phyloP scores from a whole-genome alignment of 2,797 vertebrate species.

The Valencia hispanica region DNA sequence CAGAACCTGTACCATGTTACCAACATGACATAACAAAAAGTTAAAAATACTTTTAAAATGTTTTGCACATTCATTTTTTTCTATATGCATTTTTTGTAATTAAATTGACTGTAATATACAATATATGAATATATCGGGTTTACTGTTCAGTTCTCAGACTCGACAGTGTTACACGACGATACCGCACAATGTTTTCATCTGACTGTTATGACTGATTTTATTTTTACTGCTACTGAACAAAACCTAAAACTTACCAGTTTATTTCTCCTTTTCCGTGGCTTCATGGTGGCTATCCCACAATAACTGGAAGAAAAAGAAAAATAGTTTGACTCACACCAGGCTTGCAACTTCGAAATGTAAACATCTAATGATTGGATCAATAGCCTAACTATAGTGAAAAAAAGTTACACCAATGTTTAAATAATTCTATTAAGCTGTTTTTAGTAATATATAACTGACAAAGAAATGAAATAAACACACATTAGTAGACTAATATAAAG shows the following conservation, averaged over 20 bases:
- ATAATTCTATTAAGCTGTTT: background rate
- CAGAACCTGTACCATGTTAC: background rate
- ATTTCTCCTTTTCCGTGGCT: constrained; percentile 71
- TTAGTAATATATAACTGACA: background rate
- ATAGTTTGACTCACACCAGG: background rate
- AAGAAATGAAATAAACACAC: no score
- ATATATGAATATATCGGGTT: background rate
- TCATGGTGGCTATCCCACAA: constrained; percentile 76
- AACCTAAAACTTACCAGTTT: constrained; percentile 65
- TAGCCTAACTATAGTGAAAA: background rate
- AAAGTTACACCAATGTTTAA: background rate
- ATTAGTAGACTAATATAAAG: no score
- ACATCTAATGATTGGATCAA: background rate
- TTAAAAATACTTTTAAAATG: background rate
- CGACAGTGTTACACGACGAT: background rate
- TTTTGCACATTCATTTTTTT: background rate
- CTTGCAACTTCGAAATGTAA: background rate
- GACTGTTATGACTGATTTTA: no score
- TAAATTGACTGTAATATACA: background rate
- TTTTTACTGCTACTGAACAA: background rate
- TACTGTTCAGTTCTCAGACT: no score
- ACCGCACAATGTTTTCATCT: background rate
- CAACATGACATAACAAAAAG: background rate
- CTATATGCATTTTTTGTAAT: background rate
- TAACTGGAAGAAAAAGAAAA: constrained; percentile 71